Evolutionary conservation across 1,140 invertebrate genomes (phyloP), one percentile per base, ranked within the genome.

Genomic region (Neotoxoptera formosana): DNA sequence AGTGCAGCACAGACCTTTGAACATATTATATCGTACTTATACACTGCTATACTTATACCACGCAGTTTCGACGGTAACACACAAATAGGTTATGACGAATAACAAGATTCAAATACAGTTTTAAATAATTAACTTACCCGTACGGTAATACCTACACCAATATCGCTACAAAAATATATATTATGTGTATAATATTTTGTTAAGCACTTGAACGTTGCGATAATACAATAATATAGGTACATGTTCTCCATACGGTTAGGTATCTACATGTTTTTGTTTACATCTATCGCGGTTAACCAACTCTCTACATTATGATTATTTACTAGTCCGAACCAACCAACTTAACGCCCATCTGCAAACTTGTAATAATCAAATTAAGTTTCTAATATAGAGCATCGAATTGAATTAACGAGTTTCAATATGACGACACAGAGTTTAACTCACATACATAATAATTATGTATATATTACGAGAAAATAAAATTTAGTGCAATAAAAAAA

Each of bases 111-210:
- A 56, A 53, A 41, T 56, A 56, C 34, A 25, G 20, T 89, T 53
- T 89, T 89, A 56, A 56, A 89, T 89, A 56, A 89, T 89, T 89
- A 89, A 89, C 51, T 89, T 56, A 89, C 23, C 6, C n/a, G n/a
- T 76, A 17, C 6, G 30, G 30, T n/a, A 67, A 67, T 67, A n/a
- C n/a, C 17, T 14, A 3, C 14, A 34, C 30, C n/a, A 76, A 76
- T 76, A n/a, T 76, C 4, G 41, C 41, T 4, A 41, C 41, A 67
- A 67, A 14, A 67, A 14, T n/a, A 30, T 53, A 53, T 53, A 53
- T 20, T 76, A 2, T 17, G 2, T n/a, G 30, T 7, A n/a, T 17
- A 30, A 30, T 17, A 20, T 20, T n/a, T 48, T 30, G 30, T 30
- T 88, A 89, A 25, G 25, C 8, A 56, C 51, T 41, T 25, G n/a